Base-by-base conservation (phyloP, 2,888 invertebrate genomes). In the Rhopalosiphum nymphaeae region DNA sequence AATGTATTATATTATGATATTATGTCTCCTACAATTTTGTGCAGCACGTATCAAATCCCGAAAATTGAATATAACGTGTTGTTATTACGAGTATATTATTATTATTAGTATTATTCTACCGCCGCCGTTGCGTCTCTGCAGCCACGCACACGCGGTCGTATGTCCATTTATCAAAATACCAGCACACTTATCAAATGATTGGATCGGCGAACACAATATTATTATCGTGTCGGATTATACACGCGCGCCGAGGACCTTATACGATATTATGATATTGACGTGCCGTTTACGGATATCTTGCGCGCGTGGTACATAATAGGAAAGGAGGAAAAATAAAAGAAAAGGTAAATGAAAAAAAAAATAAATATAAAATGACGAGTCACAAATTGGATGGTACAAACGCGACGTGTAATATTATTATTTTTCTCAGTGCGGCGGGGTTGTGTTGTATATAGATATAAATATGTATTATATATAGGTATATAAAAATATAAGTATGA, bases 151-250 rank as follows among this genome's bases (percentile, higher is more conserved):
- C 44, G 49, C 26, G 25, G 49, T 16, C 87, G 88, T 42, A 46
- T n/a, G 91, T 91, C 90, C 94, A 94, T 94, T 94, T 94, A 94
- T 94, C 94, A 94, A 94, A 94, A 93, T 67, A 85, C 88, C 78
- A 44, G 89, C 53, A n/a, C 78, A 89, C 92, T 94, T 94, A 94
- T 94, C 94, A 91, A 91, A 86, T 91, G 90, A 94, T 94, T 94
- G 91, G 94, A 94, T 94, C 94, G 94, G 94, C 94, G 91, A 94
- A 91, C 94, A 91, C 57, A 91, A 94, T 94, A 86, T 91, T 94
- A 91, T 91, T 94, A 94, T 91, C 94, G 53, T 91, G 91, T 94
- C 94, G 86, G 87, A 91, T 94, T 94, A 90, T 89, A 93, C 42
- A 46, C 44, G 56, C 87, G 49, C 87, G 36, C 84, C 42, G 78